Evolutionary conservation across 2,888 invertebrate species (phyloP).

Genomic region (Serrognathus titanus): DNA sequence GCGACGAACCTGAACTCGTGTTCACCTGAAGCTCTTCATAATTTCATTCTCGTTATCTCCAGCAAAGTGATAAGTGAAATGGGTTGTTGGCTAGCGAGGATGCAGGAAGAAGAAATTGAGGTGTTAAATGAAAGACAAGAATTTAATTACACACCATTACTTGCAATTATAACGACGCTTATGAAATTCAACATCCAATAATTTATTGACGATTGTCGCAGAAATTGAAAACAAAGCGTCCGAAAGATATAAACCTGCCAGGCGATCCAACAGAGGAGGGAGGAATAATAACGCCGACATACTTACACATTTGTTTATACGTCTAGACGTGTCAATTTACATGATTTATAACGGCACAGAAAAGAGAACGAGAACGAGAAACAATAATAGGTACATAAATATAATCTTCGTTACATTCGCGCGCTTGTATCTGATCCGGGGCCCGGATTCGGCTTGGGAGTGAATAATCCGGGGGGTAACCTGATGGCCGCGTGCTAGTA

Average conservation of each 20-base stretch:
- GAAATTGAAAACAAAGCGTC: no score
- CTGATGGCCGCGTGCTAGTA: conserved; percentile 24
- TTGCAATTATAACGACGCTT: no score
- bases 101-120: no score
- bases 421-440: neutral
- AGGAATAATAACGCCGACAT: neutral
- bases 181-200: no score
- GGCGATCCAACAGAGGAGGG: no score
- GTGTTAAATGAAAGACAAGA: no score
- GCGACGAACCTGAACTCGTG: conserved; percentile 10
- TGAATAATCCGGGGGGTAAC: neutral
- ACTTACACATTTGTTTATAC: conserved; percentile 22
- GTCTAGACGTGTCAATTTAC: conserved; percentile 28
- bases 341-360: conserved; percentile 23
- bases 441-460: neutral
- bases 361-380: conserved; percentile 15
- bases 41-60: no score
- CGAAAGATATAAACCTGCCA: no score
- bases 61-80: no score
- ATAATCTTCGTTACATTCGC: conserved; percentile 6
- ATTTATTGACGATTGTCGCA: no score
- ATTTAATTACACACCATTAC: no score
- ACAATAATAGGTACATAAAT: conserved; percentile 23
- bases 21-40: conserved; percentile 3
- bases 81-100: no score